Evolutionary conservation across 2,113 vertebrate species (phyloP), one percentile per base, ranked within the genome.

Genomic region (Lycocorax pyrrhopterus): DNA sequence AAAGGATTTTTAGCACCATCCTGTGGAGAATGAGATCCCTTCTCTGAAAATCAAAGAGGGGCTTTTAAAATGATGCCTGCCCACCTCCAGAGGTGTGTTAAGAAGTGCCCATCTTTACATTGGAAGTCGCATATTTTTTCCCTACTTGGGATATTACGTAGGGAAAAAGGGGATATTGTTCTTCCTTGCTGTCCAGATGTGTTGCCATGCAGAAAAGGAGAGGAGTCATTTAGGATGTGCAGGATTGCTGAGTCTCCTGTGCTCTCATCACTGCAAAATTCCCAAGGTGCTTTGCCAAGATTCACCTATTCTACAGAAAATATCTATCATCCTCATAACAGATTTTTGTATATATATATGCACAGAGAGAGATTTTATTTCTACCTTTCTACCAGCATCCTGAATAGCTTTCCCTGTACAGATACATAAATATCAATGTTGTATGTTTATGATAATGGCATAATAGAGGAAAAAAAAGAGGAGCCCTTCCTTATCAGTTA

Each of bases 1-100:
- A 90, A 86, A 90, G 76, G 94, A 95, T 88, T 94, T 95, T 95
- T 96, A 96, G 94, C 94, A 95, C 94, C 96, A 97, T 96, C 96
- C 94, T 96, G 88, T 96, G 94, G 92, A 95, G 94, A 81, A 62
- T 4, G 17, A 96, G 56, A 29, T 89, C 60, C 73, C 56, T 90
- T 64, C 69, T 78, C 73, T 51, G 32, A 29, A 83, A 92, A 88
- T 49, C 35, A 80, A 41, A 93, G 76, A 62, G 27, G 32, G 78
- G 46, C 67, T 94, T 84, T 47, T 52, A 77, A 77, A 94, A 63
- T 0, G 0, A 67, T 0, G 1, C 5, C 56, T 46, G n/a, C 44
- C 32, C 64, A 16, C 12, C 29, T 30, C 71, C 67, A 22, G 51
- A 26, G 25, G 15, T 25, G 49, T 20, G 46, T 51, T 39, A 52